A percentile compares a stretch with the other conserved stretches of the same genome.
Evolutionary conservation across 2,113 vertebrate genomes (phyloP).

Genomic region (Nanorana parkeri): DNA sequence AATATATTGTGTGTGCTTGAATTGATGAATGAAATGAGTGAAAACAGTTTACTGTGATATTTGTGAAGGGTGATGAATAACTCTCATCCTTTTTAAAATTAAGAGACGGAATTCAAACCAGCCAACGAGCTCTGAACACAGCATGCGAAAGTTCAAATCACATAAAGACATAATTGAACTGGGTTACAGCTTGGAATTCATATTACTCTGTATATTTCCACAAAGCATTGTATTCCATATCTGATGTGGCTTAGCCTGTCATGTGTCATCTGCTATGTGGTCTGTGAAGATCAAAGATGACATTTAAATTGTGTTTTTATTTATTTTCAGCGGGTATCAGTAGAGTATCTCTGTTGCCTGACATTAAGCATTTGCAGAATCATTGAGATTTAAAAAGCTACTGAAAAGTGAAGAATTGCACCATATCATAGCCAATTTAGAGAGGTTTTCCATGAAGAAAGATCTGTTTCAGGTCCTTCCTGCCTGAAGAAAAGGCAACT

Average conservation of each 20-base stretch:
- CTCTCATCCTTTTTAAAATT: neutral
- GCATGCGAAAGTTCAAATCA: constrained; percentile 15
- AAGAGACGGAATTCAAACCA: neutral
- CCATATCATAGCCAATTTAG: no score
- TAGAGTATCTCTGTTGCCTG: no score
- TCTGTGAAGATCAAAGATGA: neutral
- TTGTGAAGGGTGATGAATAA: neutral
- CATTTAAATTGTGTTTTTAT: neutral
- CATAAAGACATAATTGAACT: constrained; percentile 33
- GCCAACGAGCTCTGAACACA: neutral
- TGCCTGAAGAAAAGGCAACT: no score
- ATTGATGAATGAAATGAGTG: neutral
- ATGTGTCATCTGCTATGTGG: neutral
- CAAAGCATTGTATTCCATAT: neutral
- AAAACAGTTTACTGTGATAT: constrained; percentile 25
- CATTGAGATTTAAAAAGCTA: no score
- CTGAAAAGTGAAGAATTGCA: no score
- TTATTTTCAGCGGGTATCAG: neutral
- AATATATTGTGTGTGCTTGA: neutral
- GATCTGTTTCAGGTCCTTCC: no score
- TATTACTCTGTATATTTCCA: neutral
- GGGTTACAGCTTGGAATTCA: constrained; percentile 19
- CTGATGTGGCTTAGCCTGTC: neutral
- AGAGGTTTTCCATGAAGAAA: no score
- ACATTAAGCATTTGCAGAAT: no score